These are phyloP conservation scores for Fratercula arctica DNA, from an alignment of 2,797 vertebrate species.

Conservation along the genomic window DNA sequence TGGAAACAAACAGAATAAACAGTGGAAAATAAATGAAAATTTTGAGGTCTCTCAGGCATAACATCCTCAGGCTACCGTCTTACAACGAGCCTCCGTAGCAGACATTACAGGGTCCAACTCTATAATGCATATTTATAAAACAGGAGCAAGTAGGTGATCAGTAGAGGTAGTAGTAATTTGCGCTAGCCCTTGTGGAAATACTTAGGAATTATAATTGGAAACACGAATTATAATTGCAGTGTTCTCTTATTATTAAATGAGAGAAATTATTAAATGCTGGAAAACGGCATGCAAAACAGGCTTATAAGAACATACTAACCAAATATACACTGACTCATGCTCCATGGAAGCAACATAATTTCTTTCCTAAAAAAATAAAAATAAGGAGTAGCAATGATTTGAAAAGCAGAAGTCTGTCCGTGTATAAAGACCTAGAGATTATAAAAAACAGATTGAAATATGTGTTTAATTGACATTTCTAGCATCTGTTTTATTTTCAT, in stretches of 20 bases:
- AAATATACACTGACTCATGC: neutral
- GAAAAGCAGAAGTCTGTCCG: slow-evolving; percentile 10
- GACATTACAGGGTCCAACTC: neutral
- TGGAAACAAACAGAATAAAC: neutral
- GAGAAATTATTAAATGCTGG: neutral
- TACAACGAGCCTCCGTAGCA: neutral
- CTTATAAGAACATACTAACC: neutral
- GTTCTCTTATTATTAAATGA: neutral
- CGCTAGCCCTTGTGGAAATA: neutral
- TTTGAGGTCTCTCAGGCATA: neutral
- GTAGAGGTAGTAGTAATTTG: neutral
- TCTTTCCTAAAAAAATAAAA: neutral
- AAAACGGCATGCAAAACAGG: neutral
- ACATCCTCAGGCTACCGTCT: neutral
- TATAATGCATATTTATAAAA: neutral
- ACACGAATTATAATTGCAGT: neutral
- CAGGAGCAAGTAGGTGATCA: neutral
- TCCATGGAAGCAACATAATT: neutral
- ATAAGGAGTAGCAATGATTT: neutral
- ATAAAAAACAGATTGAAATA: slow-evolving; percentile 50
- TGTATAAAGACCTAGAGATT: neutral
- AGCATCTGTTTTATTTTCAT: slow-evolving; percentile 55
- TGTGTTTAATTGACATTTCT: slow-evolving; percentile 45
- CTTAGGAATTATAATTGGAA: neutral
- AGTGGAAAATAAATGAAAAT: neutral